These are phyloP conservation scores for Leptatherina wallacei DNA, from an alignment of 2,797 vertebrate genomes.

Conservation along the genomic window DNA sequence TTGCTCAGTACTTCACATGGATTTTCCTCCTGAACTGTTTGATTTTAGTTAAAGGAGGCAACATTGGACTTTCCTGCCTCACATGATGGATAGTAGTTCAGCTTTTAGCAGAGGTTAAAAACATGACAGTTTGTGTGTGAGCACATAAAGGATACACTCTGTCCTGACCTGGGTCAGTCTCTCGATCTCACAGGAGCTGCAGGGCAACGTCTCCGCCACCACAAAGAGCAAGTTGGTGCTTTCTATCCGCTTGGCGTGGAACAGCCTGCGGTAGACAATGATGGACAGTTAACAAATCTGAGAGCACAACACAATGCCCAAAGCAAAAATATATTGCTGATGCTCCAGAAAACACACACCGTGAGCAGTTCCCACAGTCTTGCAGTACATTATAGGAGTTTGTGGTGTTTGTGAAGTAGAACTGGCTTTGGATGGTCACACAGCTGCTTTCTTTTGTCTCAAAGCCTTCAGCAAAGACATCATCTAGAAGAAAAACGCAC, in stretches of 20 bases:
- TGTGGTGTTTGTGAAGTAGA: slow-evolving; percentile 94
- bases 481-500: slow-evolving; percentile 74
- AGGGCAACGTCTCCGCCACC: slow-evolving; percentile 95
- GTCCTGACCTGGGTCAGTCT: slow-evolving; percentile 91
- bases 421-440: slow-evolving; percentile 97
- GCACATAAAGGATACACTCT: slow-evolving; percentile 91
- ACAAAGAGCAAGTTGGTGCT: slow-evolving; percentile 97
- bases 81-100: slow-evolving; percentile 7
- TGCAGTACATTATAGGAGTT: slow-evolving; percentile 95
- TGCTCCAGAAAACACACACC: slow-evolving; percentile 77
- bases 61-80: slow-evolving; percentile 5
- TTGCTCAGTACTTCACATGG: slow-evolving; percentile 92
- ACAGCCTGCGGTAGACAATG: slow-evolving; percentile 83
- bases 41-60: slow-evolving; percentile 48
- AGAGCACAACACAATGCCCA: neutral
- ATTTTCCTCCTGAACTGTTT: slow-evolving; percentile 88
- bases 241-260: slow-evolving; percentile 92
- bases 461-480: slow-evolving; percentile 86
- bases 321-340: slow-evolving; percentile 39
- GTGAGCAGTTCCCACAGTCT: slow-evolving; percentile 98
- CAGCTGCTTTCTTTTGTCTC: slow-evolving; percentile 91
- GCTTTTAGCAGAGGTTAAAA: slow-evolving; percentile 21
- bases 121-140: neutral
- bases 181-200: slow-evolving; percentile 94
- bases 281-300: slow-evolving; percentile 25